Conservation (phyloP, 2,797 vertebrate genomes). For the Siniperca scherzeri region DNA sequence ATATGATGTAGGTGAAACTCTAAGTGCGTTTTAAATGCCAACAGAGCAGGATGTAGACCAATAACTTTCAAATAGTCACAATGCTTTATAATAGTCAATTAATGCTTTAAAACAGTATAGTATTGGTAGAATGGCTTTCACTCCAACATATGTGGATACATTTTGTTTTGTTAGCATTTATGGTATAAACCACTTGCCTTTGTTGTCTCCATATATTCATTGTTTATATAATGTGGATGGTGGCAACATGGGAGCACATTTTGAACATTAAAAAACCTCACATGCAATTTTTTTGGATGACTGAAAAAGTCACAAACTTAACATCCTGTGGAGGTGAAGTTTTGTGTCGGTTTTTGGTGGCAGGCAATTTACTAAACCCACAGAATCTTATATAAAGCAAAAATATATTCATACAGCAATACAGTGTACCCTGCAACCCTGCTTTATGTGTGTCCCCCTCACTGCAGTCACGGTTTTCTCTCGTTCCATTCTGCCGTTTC, state of each 20-base stretch:
- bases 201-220: background rate
- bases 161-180: background rate
- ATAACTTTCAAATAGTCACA: background rate
- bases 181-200: background rate
- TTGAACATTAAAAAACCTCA: background rate
- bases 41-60: background rate
- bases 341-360: slow-evolving; percentile 11
- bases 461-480: slow-evolving; percentile 18
- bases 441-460: slow-evolving; percentile 8
- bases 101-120: background rate
- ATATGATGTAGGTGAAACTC: background rate
- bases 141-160: background rate
- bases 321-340: slow-evolving; percentile 8
- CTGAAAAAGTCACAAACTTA: slow-evolving; percentile 23
- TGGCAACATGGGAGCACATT: background rate
- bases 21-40: slow-evolving; percentile 2
- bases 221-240: background rate
- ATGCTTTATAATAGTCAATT: background rate
- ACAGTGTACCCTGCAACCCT: slow-evolving; percentile 19
- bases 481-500: background rate
- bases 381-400: slow-evolving; percentile 29
- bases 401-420: slow-evolving; percentile 40
- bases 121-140: background rate
- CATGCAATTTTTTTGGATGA: slow-evolving; percentile 1
- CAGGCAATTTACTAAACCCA: slow-evolving; percentile 39